Evolutionary conservation across 1,140 invertebrate species (phyloP).

Genomic region (Mizuhopecten yessoensis): DNA sequence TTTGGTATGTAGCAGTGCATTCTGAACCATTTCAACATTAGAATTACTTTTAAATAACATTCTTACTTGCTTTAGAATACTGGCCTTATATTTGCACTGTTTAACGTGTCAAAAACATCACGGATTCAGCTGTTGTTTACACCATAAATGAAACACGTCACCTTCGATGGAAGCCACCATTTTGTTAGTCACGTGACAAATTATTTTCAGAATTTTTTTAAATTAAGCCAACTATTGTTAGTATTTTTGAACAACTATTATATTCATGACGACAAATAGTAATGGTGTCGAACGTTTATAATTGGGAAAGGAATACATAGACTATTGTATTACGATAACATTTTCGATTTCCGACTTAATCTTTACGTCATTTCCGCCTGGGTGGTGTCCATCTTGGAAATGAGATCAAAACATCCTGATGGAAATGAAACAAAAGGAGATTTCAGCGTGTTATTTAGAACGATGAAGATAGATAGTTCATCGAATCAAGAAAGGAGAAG

Average conservation of each 20-base stretch:
- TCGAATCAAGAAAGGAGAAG: background rate
- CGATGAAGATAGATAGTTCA: background rate
- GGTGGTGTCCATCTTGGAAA: constrained; percentile 36
- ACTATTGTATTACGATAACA: too few species aligned
- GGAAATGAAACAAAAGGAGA: constrained; percentile 21
- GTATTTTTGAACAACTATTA: too few species aligned
- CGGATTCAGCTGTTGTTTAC: background rate
- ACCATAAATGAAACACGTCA: background rate
- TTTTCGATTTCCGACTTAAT: background rate
- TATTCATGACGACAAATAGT: too few species aligned
- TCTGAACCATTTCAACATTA: too few species aligned
- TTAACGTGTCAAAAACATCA: background rate
- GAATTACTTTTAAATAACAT: background rate
- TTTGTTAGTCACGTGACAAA: background rate
- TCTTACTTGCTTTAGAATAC: background rate
- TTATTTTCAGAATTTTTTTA: too few species aligned
- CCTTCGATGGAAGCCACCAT: constrained; percentile 11
- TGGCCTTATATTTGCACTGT: too few species aligned
- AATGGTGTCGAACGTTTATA: too few species aligned
- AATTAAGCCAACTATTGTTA: too few species aligned
- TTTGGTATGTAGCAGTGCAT: too few species aligned
- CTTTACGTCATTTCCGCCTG: constrained; percentile 5
- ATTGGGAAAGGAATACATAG: too few species aligned
- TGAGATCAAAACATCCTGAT: constrained; percentile 5
- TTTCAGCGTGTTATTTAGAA: background rate